phyloP scores from a whole-genome alignment of 37 sponge, comb jelly and placozoan species.

The Crambe crambe region DNA sequence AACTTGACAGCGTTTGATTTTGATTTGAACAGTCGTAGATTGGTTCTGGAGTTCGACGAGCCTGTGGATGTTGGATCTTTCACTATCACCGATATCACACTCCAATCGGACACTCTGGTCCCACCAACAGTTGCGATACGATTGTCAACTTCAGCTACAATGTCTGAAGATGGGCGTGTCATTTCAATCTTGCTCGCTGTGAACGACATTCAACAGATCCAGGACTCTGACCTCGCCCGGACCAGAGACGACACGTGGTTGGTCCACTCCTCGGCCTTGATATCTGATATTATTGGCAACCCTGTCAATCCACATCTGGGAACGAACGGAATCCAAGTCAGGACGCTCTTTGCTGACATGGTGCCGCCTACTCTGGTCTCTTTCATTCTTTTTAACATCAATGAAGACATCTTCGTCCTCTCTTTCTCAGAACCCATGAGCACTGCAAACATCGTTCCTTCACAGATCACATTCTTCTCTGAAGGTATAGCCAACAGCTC shows the following conservation, averaged over 20 bases:
- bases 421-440: conserved; percentile 84
- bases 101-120: conserved; percentile 53
- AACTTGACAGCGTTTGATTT: conserved; percentile 74
- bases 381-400: conserved; percentile 61
- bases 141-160: conserved; percentile 19
- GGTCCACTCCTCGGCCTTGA: conserved; percentile 49
- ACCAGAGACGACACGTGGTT: conserved; percentile 70
- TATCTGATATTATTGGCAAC: conserved; percentile 42
- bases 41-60: conserved; percentile 80
- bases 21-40: conserved; percentile 60
- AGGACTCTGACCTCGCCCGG: conserved; percentile 51
- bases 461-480: conserved; percentile 60
- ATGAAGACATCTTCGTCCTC: conserved; percentile 56
- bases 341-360: conserved; percentile 43
- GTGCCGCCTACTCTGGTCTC: conserved; percentile 46
- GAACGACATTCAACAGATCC: conserved; percentile 57
- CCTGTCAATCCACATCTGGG: conserved; percentile 48
- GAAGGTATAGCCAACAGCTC: conserved; percentile 12
- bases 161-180: conserved; percentile 27
- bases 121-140: conserved; percentile 20
- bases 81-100: conserved; percentile 27
- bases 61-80: conserved; percentile 54
- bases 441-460: conserved; percentile 20
- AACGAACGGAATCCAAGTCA: conserved; percentile 70
- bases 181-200: conserved; percentile 37